Conservation (phyloP, 2,797 vertebrate genomes). For the Odontamblyopus lacepedii region DNA sequence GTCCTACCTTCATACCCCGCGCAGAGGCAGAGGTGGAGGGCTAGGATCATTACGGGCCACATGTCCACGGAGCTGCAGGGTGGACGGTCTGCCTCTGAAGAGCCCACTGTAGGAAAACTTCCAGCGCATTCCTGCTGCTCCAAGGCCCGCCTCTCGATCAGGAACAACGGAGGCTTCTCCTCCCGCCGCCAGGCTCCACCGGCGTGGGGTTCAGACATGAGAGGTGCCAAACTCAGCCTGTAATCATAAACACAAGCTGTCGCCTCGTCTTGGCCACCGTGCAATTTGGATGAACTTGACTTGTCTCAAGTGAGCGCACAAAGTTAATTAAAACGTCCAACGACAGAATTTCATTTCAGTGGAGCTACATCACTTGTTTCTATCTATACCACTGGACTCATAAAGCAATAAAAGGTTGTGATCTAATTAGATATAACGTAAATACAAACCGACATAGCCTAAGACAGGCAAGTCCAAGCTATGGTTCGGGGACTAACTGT, state of each 20-base stretch:
- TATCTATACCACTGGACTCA: neutral
- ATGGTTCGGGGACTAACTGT: no score
- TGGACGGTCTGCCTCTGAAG: slow-evolving; percentile 56
- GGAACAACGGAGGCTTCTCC: slow-evolving; percentile 75
- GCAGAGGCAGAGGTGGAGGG: slow-evolving; percentile 68
- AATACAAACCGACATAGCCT: neutral
- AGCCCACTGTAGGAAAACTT: slow-evolving; percentile 59
- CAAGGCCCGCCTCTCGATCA: slow-evolving; percentile 75
- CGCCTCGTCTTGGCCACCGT: neutral
- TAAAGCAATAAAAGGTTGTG: neutral
- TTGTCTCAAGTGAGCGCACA: neutral
- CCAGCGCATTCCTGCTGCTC: slow-evolving; percentile 73
- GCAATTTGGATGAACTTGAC: neutral
- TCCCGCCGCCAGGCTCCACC: slow-evolving; percentile 36
- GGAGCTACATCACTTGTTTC: no score
- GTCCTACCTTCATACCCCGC: slow-evolving; percentile 78
- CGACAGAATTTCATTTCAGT: neutral
- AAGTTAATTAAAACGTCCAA: neutral
- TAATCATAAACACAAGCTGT: slow-evolving; percentile 6
- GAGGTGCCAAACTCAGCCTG: slow-evolving; percentile 18
- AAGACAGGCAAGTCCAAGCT: neutral
- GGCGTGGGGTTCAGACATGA: slow-evolving; percentile 10
- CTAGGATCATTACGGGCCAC: slow-evolving; percentile 72
- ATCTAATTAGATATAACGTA: no score
- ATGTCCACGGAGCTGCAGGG: slow-evolving; percentile 71